Conservation (phyloP, 1,140 invertebrate genomes). For the Saccostrea echinata region DNA sequence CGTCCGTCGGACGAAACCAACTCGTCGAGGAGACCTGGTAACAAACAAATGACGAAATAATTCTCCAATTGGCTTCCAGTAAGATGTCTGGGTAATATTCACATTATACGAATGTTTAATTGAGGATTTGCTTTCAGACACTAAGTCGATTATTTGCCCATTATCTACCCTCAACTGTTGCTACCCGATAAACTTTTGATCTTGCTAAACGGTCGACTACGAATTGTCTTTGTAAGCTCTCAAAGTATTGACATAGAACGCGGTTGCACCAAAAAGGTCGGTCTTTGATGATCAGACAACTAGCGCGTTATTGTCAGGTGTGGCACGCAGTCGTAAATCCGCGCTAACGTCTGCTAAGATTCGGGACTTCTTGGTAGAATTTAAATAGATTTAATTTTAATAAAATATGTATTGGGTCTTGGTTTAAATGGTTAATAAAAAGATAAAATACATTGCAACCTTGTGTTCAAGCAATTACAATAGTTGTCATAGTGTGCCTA, state of each 20-base stretch:
- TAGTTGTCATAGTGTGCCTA: neutral
- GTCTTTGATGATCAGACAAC: conserved; percentile 34
- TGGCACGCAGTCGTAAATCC: conserved; percentile 15
- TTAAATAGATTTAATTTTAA: conserved; percentile 27
- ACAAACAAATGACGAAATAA: conserved; percentile 18
- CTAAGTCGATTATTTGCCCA: conserved; percentile 26
- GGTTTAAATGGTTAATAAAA: neutral
- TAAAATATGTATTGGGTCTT: neutral
- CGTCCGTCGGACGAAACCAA: neutral
- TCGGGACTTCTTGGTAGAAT: neutral
- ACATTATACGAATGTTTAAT: conserved; percentile 9
- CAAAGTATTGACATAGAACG: neutral
- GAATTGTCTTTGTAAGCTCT: conserved; percentile 7
- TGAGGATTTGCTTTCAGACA: conserved; percentile 24
- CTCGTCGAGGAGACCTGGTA: neutral
- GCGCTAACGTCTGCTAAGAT: neutral
- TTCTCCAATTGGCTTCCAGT: conserved; percentile 28
- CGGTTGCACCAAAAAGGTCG: conserved; percentile 13
- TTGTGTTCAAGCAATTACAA: neutral
- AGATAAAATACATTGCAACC: neutral
- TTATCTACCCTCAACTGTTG: conserved; percentile 28
- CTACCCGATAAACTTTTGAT: conserved; percentile 35
- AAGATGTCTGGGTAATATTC: neutral
- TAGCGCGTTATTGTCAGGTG: neutral
- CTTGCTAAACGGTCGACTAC: neutral